phyloP scores from a whole-genome alignment of 2,113 vertebrate species.

The Tinamus guttatus region DNA sequence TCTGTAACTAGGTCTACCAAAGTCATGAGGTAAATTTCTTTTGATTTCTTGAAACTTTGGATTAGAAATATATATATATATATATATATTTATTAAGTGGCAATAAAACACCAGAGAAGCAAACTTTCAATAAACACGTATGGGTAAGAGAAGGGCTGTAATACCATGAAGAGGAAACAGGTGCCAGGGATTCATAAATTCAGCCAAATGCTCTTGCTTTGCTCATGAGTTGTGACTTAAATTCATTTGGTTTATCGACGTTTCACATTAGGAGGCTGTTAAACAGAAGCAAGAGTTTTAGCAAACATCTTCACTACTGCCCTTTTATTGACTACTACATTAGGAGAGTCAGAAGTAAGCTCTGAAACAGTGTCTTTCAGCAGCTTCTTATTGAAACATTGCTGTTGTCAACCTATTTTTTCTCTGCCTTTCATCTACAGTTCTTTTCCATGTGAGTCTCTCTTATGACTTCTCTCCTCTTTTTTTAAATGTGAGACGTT shows the following conservation, averaged over 20 bases:
- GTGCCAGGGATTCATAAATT: neutral
- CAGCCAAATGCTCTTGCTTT: neutral
- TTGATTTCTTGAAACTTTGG: neutral
- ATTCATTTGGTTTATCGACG: neutral
- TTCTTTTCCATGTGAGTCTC: neutral
- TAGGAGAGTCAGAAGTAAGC: neutral
- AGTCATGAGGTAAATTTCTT: neutral
- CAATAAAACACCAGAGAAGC: neutral
- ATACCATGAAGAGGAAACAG: neutral
- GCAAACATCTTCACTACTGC: neutral
- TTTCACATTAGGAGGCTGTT: neutral
- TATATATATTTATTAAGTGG: neutral
- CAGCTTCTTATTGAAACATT: neutral
- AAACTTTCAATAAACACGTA: neutral
- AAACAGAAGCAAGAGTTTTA: neutral
- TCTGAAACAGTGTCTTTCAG: neutral
- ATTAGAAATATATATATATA: neutral
- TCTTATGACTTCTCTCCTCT: neutral
- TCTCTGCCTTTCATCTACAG: neutral
- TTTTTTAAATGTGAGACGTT: neutral
- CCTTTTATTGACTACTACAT: conserved; percentile 2
- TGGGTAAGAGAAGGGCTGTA: neutral
- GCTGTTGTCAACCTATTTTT: neutral
- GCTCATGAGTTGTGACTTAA: neutral
- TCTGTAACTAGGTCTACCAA: neutral